Evolutionary conservation across 2,797 vertebrate genomes (phyloP), one percentile per base, ranked within the genome.

Genomic region (Antennarius maculatus): DNA sequence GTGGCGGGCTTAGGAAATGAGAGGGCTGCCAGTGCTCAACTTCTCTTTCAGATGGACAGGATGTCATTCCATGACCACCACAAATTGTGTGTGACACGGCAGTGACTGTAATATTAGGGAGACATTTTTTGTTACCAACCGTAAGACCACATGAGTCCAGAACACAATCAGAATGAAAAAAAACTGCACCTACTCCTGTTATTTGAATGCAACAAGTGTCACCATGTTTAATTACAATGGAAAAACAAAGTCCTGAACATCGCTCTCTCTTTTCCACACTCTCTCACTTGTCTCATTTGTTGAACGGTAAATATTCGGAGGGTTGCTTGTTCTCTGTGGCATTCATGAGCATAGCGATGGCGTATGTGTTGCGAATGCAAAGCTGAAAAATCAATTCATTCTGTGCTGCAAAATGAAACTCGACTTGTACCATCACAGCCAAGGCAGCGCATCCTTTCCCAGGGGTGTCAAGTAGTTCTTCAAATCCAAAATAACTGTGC

Each of bases 21-120:
- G 88, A 88, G 62, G 48, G 66, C 69, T 69, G 71, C 69, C 42
- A 60, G 59, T 42, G 49, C 66, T 64, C 47, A 5, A 39, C 56
- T 37, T 31, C 65, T 43, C 67, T 71, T 79, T 80, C 79, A 18
- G 23, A 15, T 68, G 66, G 74, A 81, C 63, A 50, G 66, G 66
- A 61, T 71, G 69, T 85, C 87, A 74, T 74, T 85, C 84, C 69
- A 16, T 66, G 82, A 66, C 77, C 71, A 74, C 85, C 83, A 90
- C 92, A 89, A 93, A 93, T 23, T 92, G 91, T 91, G 85, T 83
- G 63, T 46, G 49, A 77, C 76, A 88, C 80, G 87, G 89, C 83
- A 78, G 66, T 8, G 74, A 89, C 90, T 68, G 65, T 84, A 85
- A 91, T 92, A 86, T 72, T 73, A 80, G 59, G 61, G 55, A 66